A percentile compares a stretch with the other conserved stretches of the same genome.
phyloP scores from a whole-genome alignment of 2,888 invertebrate genomes.

The Oligia strigilis region DNA sequence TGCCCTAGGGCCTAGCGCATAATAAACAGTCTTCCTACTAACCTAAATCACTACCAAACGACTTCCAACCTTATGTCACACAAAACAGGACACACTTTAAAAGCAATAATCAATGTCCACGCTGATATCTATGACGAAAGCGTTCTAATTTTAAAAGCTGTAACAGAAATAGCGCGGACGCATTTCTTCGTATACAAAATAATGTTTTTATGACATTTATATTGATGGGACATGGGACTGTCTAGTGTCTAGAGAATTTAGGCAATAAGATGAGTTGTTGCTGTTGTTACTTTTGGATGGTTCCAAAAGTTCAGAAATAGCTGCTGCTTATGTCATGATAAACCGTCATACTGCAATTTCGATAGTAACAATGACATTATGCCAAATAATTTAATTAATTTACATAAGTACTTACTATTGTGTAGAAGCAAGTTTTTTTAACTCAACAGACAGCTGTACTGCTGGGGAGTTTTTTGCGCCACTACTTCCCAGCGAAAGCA shows the following conservation, averaged over 20 bases:
- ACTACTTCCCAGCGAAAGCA: too few species aligned
- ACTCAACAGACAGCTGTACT: too few species aligned
- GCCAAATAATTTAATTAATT: too few species aligned
- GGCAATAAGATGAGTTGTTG: background rate
- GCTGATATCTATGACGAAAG: constrained; percentile 56
- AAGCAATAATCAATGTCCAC: constrained; percentile 25
- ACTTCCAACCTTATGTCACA: constrained; percentile 13
- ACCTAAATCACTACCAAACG: constrained; percentile 45
- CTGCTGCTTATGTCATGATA: too few species aligned
- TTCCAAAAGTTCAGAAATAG: background rate
- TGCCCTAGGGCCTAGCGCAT: constrained; percentile 13
- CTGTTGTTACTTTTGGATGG: background rate
- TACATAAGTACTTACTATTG: too few species aligned
- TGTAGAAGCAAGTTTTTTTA: too few species aligned
- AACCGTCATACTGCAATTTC: too few species aligned
- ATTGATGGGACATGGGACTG: constrained; percentile 38
- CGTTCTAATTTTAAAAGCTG: constrained; percentile 65
- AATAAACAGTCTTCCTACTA: constrained; percentile 37
- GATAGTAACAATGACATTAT: too few species aligned
- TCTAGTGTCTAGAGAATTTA: constrained; percentile 53
- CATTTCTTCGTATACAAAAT: constrained; percentile 58
- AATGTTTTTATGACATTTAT: constrained; percentile 64
- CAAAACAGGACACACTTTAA: constrained; percentile 32
- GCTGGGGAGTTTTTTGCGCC: too few species aligned
- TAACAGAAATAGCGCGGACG: constrained; percentile 61